Evolutionary conservation across 2,797 vertebrate species (phyloP), one percentile per base, ranked within the genome.

Genomic region (Ispidina picta): DNA sequence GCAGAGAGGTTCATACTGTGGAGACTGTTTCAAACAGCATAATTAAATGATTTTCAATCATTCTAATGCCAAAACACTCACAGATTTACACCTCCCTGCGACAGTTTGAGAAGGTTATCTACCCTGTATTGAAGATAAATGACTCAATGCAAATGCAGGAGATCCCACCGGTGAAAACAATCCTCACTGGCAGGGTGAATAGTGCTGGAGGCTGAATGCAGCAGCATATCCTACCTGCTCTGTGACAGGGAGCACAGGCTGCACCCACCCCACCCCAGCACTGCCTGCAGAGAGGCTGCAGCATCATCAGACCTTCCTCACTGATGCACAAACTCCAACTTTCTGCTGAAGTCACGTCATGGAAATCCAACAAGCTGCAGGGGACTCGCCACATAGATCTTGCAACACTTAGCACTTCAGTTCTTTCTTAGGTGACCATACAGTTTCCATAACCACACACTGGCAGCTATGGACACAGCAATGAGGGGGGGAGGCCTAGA

Each of bases 221-320:
- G 64, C 8, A 54, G 22, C 44, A 46, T 8, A 25, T 33, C 8
- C 8, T 3, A 16, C 23, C 49, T 74, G 7, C 12, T 11, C 62
- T 21, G 9, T 29, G 52, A 3, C 28, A 33, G 17, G 22, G 31
- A 41, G 15, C 28, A 25, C 15, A 48, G 14, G 7, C 6, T 51
- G 11, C n/a, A 21, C 6, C 7, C 0, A 1, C 26, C 31, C 29
- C 2, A 3, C 31, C n/a, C 6, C 31, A 58, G 4, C 0, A 0
- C 6, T 79, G 48, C 21, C 52, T 44, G 5, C 4, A 56, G 25
- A 41, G n/a, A 8, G 5, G 13, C 8, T 37, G 51, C 56, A 63
- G 3, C 15, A 60, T 48, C 19, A 19, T 44, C 35, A 69, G 8
- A 21, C n/a, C 7, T 33, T 73, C 31, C 28, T 79, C 4, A 8